Percentiles rank a stretch among this genome's conserved stretches.
phyloP scores from a whole-genome alignment of 2,888 invertebrate genomes.

The Callyntrura sp. region DNA sequence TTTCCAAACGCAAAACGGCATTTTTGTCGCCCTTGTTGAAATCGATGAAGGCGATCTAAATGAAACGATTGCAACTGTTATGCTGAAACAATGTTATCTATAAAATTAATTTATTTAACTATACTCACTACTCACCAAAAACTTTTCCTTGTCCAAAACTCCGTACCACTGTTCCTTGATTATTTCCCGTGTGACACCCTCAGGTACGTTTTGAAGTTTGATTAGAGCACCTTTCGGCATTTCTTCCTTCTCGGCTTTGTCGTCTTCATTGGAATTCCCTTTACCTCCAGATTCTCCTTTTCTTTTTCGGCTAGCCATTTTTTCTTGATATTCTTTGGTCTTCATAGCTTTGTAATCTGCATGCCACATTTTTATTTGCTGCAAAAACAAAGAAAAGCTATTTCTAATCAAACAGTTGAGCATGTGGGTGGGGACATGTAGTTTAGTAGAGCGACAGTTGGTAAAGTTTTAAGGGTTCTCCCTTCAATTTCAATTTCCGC shows the following conservation, averaged over 20 bases:
- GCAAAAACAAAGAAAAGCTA: constrained; percentile 83
- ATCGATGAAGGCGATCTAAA: constrained; percentile 90
- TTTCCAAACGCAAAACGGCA: constrained; percentile 90
- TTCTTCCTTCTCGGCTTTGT: constrained; percentile 67
- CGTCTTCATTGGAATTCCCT: constrained; percentile 83
- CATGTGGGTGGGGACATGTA: not conserved
- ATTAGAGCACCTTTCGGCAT: constrained; percentile 92
- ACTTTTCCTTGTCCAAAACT: constrained; percentile 87
- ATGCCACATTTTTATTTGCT: constrained; percentile 86
- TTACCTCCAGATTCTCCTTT: constrained; percentile 80
- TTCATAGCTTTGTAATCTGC: constrained; percentile 84
- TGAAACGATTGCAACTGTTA: constrained; percentile 7
- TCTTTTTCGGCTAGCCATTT: constrained; percentile 83
- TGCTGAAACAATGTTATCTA: not conserved
- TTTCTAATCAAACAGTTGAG: not conserved
- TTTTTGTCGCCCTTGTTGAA: constrained; percentile 91
- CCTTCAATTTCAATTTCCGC: too few species aligned
- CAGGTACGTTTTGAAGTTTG: constrained; percentile 89
- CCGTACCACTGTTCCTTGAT: constrained; percentile 90
- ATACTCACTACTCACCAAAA: constrained; percentile 71
- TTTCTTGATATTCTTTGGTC: constrained; percentile 84
- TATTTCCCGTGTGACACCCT: constrained; percentile 89
- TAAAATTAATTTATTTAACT: not conserved
- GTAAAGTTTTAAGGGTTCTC: too few species aligned
- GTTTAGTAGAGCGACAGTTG: too few species aligned